Percentiles rank a stretch among this genome's conserved stretches.
Evolutionary conservation across 1,140 invertebrate species (phyloP).

Genomic region (Meloidogyne chitwoodi): DNA sequence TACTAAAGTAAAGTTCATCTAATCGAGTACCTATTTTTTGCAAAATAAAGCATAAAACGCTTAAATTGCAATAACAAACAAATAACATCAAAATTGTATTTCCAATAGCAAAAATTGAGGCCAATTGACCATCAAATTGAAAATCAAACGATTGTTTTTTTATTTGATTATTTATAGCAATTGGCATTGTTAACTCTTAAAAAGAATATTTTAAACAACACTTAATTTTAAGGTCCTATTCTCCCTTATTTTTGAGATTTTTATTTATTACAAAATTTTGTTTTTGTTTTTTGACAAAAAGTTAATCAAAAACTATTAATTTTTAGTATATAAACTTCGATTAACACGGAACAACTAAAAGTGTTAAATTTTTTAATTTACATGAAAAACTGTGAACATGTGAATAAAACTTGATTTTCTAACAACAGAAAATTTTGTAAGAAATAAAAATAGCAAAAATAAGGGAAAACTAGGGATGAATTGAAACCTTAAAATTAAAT

Average conservation of each 20-base stretch:
- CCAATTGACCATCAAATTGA: not conserved
- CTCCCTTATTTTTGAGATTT: no score
- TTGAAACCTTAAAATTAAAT: not conserved
- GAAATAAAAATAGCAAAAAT: not conserved
- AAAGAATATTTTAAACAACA: not conserved
- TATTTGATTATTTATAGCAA: not conserved
- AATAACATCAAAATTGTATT: conserved; percentile 18
- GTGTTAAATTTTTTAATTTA: no score
- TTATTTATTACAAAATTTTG: no score
- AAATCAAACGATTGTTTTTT: not conserved
- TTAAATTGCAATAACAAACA: conserved; percentile 17
- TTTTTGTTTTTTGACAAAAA: no score
- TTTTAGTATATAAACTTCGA: no score
- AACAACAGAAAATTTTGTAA: no score
- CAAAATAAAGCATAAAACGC: not conserved
- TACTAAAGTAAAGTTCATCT: not conserved
- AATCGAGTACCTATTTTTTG: not conserved
- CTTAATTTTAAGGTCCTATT: no score
- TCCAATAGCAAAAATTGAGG: conserved; percentile 2
- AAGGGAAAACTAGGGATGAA: not conserved
- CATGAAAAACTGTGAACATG: no score
- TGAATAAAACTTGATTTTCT: no score
- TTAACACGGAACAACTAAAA: no score
- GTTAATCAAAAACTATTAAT: no score
- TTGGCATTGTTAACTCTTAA: not conserved